A percentile compares a stretch with the other conserved stretches of the same genome.
These are phyloP conservation scores for Ciconia nigra DNA, from an alignment of 2,797 vertebrate species.

Conservation along the genomic window DNA sequence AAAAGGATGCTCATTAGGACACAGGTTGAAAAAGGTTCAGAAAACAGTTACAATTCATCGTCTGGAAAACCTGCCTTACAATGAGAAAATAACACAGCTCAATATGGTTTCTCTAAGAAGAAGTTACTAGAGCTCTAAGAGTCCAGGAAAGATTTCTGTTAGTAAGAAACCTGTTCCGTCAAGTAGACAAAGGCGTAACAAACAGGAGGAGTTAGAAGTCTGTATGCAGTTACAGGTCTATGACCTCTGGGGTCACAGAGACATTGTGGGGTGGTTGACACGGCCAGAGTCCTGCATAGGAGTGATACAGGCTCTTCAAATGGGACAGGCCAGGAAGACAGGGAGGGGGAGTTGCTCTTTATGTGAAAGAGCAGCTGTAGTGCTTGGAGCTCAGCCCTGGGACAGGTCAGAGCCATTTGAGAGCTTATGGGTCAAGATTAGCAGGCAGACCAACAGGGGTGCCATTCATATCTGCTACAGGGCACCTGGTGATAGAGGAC, in stretches of 20 bases:
- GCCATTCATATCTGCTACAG: not conserved
- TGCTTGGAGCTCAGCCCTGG: not conserved
- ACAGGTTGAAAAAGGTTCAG: not conserved
- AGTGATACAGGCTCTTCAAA: not conserved
- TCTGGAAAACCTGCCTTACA: not conserved
- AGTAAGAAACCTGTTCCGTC: not conserved
- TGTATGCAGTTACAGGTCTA: not conserved
- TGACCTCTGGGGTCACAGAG: not conserved
- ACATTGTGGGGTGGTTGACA: not conserved
- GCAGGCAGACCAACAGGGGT: not conserved
- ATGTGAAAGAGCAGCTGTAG: not conserved
- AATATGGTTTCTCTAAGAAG: not conserved
- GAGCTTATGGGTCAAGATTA: not conserved
- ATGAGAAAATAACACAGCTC: not conserved
- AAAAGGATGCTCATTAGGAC: not conserved
- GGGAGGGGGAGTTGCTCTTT: not conserved
- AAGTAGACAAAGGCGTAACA: not conserved
- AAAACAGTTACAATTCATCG: not conserved
- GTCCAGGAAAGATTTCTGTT: not conserved
- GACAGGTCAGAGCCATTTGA: not conserved
- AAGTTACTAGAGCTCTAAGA: not conserved
- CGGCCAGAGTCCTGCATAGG: not conserved
- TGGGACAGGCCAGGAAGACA: not conserved
- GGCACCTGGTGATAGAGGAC: not conserved
- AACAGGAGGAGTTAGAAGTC: not conserved